Percentiles rank a stretch among this genome's conserved stretches.
These are phyloP conservation scores for Mustela nigripes DNA, from an alignment of 2,113 vertebrate genomes.

Conservation along the genomic window DNA sequence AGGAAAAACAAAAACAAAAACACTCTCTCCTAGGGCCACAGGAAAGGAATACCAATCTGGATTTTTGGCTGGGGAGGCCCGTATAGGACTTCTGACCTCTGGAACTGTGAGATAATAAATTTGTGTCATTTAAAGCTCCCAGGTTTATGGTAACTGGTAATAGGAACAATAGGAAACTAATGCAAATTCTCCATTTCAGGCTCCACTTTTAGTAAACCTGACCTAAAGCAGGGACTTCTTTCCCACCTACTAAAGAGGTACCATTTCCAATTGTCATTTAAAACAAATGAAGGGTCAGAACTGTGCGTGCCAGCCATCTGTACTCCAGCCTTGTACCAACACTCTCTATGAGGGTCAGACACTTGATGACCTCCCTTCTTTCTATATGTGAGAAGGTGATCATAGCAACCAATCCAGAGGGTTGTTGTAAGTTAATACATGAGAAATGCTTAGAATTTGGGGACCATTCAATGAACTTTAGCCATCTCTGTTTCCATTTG, in stretches of 20 bases:
- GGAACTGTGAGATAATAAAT: background rate
- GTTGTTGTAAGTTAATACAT: background rate
- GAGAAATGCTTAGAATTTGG: background rate
- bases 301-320: too few species aligned
- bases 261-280: background rate
- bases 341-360: background rate
- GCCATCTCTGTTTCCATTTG: background rate
- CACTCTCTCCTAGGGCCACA: background rate
- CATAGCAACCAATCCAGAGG: background rate
- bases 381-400: background rate
- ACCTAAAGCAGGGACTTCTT: background rate
- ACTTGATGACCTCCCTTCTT: background rate
- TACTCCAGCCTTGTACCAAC: background rate
- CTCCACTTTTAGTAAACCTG: constrained; percentile 1
- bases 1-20: background rate
- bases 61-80: background rate
- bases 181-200: background rate
- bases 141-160: background rate
- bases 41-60: background rate
- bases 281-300: background rate
- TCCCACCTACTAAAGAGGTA: background rate
- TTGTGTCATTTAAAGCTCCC: background rate
- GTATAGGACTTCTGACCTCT: background rate
- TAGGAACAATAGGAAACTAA: background rate
- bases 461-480: background rate